These are phyloP conservation scores for Peromyscus maniculatus DNA, from an alignment of 2,113 vertebrate genomes.

Conservation along the genomic window DNA sequence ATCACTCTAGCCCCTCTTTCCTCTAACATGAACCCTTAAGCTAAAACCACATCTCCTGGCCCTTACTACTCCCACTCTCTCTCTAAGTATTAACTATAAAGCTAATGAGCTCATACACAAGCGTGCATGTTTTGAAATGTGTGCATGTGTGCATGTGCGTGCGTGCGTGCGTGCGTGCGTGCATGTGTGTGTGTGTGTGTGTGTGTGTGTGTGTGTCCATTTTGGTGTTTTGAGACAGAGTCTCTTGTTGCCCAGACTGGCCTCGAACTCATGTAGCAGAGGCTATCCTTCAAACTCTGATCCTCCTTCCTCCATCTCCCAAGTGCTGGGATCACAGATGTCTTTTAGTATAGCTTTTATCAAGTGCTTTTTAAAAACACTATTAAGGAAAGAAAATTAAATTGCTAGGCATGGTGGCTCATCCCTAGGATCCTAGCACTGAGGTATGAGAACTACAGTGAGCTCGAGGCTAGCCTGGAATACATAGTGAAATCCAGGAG, in stretches of 20 bases:
- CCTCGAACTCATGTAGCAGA: background rate
- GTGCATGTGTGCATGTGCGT: background rate
- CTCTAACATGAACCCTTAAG: slow-evolving; percentile 30
- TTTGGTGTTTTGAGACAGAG: background rate
- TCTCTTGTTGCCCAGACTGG: background rate
- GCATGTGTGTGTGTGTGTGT: background rate
- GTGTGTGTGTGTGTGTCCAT: too few species aligned
- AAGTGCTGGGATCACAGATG: background rate
- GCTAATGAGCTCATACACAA: background rate
- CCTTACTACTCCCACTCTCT: background rate
- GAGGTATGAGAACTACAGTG: background rate
- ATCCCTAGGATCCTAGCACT: background rate
- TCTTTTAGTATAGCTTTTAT: slow-evolving; percentile 51
- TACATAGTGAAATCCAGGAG: background rate
- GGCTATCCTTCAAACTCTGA: background rate
- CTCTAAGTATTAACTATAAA: background rate
- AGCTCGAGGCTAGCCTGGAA: background rate
- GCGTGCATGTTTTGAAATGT: background rate
- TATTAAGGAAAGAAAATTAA: slow-evolving; percentile 39
- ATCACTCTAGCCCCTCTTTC: background rate
- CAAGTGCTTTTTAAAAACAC: background rate
- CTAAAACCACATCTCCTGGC: background rate
- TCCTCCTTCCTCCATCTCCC: background rate
- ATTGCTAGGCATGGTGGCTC: background rate
- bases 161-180: background rate